Evolutionary conservation across 2,113 vertebrate species (phyloP), one percentile per base, ranked within the genome.

Genomic region (Pedionomus torquatus): DNA sequence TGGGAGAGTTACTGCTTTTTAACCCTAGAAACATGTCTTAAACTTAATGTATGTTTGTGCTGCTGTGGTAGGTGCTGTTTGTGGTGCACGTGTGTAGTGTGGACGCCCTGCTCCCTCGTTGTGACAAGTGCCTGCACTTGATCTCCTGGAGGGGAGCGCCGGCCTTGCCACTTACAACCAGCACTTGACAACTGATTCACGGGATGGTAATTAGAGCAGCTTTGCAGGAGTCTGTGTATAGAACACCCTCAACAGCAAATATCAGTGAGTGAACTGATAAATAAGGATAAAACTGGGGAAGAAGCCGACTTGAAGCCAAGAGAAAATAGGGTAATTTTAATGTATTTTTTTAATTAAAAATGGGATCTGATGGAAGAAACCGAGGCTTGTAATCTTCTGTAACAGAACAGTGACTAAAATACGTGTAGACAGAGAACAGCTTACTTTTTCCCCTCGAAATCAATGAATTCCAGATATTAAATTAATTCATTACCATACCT

Each of bases 101-200:
- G 91, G 41, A 7, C 54, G 1, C 41, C 43, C 2, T 20, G 89
- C 39, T n/a, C 75, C 7, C 4, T 58, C 82, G 71, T 89, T 69
- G 28, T 0, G 39, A 0, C 72, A 85, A 95, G 94, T 93, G 91
- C 80, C 12, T 52, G 88, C 84, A 82, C 94, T 95, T 93, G 88
- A 93, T 95, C 91, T 91, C 75, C 81, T 77, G 87, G 75, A 91
- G 80, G 88, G 84, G 51, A 68, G 69, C 7, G 23, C 64, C 72
- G 91, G 84, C 88, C 75, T 68, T 14, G 58, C 52, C 79, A 66
- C 91, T 91, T 76, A 80, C 9, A 35, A 35, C 55, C 63, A 7
- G 51, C 63, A 88, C 91, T 93, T 93, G 84, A 89, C 64, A 85
- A 17, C 83, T 57, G 72, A 55, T 93, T 90, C 83, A 35, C 24